phyloP scores from a whole-genome alignment of 2,888 invertebrate genomes.

The Cantharis rustica region DNA sequence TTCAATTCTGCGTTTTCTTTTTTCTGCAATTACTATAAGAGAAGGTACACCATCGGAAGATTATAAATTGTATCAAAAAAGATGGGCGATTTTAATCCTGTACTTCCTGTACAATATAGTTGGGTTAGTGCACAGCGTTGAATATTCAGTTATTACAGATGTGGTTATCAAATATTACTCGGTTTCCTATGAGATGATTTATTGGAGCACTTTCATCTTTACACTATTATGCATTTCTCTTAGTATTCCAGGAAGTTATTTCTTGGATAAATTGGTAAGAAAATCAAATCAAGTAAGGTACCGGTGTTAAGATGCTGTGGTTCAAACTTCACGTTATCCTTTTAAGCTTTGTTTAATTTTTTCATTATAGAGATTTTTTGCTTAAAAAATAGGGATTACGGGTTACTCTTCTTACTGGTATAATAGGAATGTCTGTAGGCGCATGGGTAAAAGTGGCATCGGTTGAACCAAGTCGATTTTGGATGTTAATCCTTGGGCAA shows the following conservation, averaged over 20 bases:
- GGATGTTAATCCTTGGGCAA: constrained; percentile 86
- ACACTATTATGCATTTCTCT: not conserved
- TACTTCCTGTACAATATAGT: not conserved
- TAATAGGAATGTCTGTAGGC: constrained; percentile 81
- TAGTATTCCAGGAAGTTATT: not conserved
- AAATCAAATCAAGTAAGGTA: not conserved
- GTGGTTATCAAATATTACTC: not conserved
- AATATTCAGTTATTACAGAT: not conserved
- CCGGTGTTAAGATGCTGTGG: not conserved
- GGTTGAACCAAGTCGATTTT: constrained; percentile 79
- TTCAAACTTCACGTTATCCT: too few relatives aligned
- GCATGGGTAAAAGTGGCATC: constrained; percentile 90
- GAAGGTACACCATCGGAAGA: not conserved
- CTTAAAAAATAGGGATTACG: constrained; percentile 74
- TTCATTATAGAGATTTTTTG: too few relatives aligned
- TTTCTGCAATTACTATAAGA: not conserved
- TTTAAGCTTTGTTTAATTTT: too few relatives aligned
- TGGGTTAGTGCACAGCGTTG: not conserved
- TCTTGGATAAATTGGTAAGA: not conserved
- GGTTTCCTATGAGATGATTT: not conserved
- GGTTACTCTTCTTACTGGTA: constrained; percentile 77
- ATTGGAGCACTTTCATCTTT: not conserved
- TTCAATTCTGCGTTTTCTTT: not conserved
- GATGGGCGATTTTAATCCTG: not conserved
- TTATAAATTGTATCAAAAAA: not conserved